These are phyloP conservation scores for Rynchops niger DNA, from an alignment of 2,113 vertebrate genomes.

Conservation along the genomic window DNA sequence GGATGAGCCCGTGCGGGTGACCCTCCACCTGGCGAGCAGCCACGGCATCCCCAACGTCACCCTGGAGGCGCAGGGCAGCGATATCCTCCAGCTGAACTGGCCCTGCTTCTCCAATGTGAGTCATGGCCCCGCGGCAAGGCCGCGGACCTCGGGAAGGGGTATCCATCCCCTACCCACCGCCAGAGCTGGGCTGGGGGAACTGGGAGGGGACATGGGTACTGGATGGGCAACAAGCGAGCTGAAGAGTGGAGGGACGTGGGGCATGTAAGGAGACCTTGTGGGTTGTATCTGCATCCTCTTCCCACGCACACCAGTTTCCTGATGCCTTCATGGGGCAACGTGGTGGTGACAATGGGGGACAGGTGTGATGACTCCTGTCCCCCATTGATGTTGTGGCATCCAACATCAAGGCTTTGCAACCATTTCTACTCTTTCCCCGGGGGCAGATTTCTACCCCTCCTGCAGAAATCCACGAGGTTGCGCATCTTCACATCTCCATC, in stretches of 20 bases:
- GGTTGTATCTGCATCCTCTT: background rate
- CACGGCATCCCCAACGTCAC: rapidly evolving
- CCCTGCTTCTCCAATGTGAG: background rate
- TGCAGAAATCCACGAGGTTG: rapidly evolving
- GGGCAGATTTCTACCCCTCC: background rate
- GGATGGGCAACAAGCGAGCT: background rate
- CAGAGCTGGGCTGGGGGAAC: background rate
- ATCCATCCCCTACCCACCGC: background rate
- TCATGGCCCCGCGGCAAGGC: rapidly evolving
- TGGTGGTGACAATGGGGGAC: background rate
- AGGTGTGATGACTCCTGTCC: background rate
- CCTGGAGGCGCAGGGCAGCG: background rate
- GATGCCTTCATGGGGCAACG: rapidly evolving
- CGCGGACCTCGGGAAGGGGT: background rate
- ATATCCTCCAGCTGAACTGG: background rate
- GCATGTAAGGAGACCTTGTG: rapidly evolving
- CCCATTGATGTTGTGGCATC: too few relatives aligned
- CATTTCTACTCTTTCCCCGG: background rate
- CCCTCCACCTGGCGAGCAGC: background rate
- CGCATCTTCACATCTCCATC: background rate
- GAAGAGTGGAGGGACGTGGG: background rate
- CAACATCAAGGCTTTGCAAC: background rate
- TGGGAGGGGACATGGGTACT: background rate
- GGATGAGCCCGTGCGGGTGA: background rate
- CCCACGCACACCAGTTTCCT: background rate